Conservation (phyloP, 2,888 invertebrate species). For the Cataglyphis albicans region DNA sequence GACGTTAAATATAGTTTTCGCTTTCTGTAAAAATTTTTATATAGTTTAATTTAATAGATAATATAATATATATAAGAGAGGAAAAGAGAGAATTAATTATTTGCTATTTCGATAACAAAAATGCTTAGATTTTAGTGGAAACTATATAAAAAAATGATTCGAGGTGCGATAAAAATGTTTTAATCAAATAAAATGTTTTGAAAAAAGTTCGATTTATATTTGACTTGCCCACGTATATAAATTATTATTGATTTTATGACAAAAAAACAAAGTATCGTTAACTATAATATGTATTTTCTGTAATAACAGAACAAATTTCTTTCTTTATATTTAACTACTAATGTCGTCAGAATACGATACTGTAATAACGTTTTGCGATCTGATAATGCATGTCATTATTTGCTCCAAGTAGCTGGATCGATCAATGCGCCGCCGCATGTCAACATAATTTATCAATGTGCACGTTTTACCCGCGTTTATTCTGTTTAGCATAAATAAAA, state of each 20-base stretch:
- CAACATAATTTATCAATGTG: slow-evolving; percentile 20
- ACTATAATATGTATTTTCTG: background rate
- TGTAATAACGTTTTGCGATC: slow-evolving; percentile 9
- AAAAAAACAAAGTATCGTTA: background rate
- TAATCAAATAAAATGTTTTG: too few relatives aligned
- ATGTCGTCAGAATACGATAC: slow-evolving; percentile 7
- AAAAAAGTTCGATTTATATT: too few relatives aligned
- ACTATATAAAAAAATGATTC: too few relatives aligned
- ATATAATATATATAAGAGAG: background rate
- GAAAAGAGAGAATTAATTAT: too few relatives aligned
- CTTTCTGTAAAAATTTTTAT: background rate
- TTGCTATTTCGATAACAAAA: too few relatives aligned
- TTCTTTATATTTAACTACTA: background rate
- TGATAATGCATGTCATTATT: slow-evolving; percentile 24
- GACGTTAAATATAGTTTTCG: background rate
- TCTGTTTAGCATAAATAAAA: background rate
- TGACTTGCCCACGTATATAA: too few relatives aligned
- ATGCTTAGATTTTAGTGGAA: too few relatives aligned
- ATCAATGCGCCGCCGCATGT: background rate
- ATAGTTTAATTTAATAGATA: slow-evolving; percentile 7
- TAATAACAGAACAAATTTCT: background rate
- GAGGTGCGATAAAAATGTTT: too few relatives aligned
- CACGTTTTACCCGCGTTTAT: background rate
- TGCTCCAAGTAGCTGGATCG: background rate
- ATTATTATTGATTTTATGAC: background rate